These are phyloP conservation scores for Tenthredo distinguenda DNA, from an alignment of 2,888 invertebrate species.

Conservation along the genomic window DNA sequence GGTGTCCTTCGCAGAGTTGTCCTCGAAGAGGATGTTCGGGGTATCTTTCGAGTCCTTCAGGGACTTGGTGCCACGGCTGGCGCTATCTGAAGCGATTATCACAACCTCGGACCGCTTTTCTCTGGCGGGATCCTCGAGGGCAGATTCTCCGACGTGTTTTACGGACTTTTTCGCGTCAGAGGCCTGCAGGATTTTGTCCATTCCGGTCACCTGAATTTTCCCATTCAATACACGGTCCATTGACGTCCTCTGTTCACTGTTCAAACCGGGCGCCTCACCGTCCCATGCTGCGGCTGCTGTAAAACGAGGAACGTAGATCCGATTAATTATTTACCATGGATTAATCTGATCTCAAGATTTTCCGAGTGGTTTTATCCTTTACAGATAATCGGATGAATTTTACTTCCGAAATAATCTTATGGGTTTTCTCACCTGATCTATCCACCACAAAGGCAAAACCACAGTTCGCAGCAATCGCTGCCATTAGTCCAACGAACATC, in stretches of 20 bases:
- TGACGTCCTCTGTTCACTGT: constrained; percentile 38
- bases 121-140: constrained; percentile 51
- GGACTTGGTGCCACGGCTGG: constrained; percentile 21
- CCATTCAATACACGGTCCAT: constrained; percentile 53
- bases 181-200: constrained; percentile 57
- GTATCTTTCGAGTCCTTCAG: constrained; percentile 23
- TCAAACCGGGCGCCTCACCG: constrained; percentile 16
- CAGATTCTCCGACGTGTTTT: constrained; percentile 51
- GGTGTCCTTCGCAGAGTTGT: not conserved
- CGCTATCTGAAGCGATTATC: not conserved
- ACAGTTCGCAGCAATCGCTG: constrained; percentile 46
- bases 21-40: constrained; percentile 15
- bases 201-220: constrained; percentile 55
- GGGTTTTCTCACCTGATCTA: constrained; percentile 52
- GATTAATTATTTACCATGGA: no score
- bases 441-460: constrained; percentile 54
- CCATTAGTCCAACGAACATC: constrained; percentile 56
- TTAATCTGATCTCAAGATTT: no score
- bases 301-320: no score
- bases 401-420: no score
- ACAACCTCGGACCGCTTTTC: constrained; percentile 54
- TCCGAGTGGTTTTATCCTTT: no score
- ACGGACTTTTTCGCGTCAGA: constrained; percentile 54
- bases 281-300: constrained; percentile 27
- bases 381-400: no score